Evolutionary conservation across 2,113 vertebrate genomes (phyloP).

Genomic region (Cyprinodon brontotheroides): DNA sequence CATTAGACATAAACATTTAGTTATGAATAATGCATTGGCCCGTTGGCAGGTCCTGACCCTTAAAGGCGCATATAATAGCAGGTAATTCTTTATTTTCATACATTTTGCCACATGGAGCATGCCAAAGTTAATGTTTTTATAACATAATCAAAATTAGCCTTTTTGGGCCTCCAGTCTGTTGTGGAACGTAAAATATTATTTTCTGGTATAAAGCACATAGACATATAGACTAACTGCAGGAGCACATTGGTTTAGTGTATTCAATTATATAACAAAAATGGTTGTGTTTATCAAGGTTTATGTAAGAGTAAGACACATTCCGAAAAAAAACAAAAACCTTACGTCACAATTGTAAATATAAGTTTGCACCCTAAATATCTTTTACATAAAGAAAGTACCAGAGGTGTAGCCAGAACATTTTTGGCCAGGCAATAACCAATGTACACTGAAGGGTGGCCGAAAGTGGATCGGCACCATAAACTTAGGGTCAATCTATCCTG

Average conservation of each 20-base stretch:
- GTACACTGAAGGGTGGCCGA: no score
- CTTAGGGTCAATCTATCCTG: no score
- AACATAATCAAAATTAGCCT: conserved; percentile 1
- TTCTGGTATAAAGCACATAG: neutral
- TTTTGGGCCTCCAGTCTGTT: neutral
- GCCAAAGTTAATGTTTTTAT: neutral
- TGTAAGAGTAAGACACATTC: no score
- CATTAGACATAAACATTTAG: conserved; percentile 64
- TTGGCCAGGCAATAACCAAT: no score
- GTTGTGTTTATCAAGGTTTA: no score
- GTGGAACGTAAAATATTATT: neutral
- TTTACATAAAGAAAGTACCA: no score
- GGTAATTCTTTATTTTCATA: conserved; percentile 36
- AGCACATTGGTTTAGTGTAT: neutral
- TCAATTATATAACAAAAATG: neutral
- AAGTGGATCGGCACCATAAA: no score
- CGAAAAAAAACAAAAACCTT: neutral
- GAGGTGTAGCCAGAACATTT: no score
- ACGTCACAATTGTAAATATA: no score
- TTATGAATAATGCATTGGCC: conserved; percentile 69
- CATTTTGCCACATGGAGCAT: neutral
- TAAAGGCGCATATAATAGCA: conserved; percentile 16
- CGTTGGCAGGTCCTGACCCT: conserved; percentile 47
- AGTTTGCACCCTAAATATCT: no score
- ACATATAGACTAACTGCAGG: neutral